Percentiles rank a stretch among this genome's conserved stretches.
These are phyloP conservation scores for Crenuchus spilurus DNA, from an alignment of 2,797 vertebrate species.

Conservation along the genomic window DNA sequence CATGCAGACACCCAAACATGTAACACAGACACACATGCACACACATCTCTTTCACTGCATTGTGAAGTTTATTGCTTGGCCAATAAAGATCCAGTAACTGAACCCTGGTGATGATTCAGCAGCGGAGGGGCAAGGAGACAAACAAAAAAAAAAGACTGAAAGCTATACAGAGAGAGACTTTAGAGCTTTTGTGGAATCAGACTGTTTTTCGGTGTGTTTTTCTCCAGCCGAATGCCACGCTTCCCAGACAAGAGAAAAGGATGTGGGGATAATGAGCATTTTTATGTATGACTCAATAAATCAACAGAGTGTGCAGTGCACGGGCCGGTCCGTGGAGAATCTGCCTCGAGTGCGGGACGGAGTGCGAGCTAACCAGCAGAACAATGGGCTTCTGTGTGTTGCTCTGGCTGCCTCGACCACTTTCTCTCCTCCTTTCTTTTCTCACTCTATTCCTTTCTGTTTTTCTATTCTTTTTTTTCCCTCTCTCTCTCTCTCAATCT, in stretches of 20 bases:
- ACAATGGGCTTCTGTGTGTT: conserved; percentile 91
- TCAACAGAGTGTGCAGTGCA: conserved; percentile 71
- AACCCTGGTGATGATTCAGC: conserved; percentile 24
- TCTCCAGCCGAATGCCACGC: conserved; percentile 48
- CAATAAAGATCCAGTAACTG: conserved; percentile 7
- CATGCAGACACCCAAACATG: neutral
- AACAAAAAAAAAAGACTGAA: conserved; percentile 4
- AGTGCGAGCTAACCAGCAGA: conserved; percentile 77
- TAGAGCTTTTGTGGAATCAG: conserved; percentile 50
- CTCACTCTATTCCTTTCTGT: conserved; percentile 39
- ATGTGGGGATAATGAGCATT: conserved; percentile 77
- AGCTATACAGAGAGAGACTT: conserved; percentile 27
- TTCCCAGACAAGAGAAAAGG: conserved; percentile 57
- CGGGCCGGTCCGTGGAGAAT: conserved; percentile 68
- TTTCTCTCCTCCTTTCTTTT: conserved; percentile 41
- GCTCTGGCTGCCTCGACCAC: conserved; percentile 52
- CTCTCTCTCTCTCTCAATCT: conserved; percentile 1
- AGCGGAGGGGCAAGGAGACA: conserved; percentile 16
- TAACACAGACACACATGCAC: neutral
- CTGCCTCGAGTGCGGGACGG: conserved; percentile 65
- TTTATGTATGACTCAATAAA: conserved; percentile 83
- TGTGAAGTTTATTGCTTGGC: neutral
- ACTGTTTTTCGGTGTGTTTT: conserved; percentile 47
- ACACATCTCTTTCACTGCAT: neutral
- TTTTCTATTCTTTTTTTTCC: conserved; percentile 25